Base-by-base conservation (phyloP, 2,888 invertebrate genomes). In the Apodemia zela region DNA sequence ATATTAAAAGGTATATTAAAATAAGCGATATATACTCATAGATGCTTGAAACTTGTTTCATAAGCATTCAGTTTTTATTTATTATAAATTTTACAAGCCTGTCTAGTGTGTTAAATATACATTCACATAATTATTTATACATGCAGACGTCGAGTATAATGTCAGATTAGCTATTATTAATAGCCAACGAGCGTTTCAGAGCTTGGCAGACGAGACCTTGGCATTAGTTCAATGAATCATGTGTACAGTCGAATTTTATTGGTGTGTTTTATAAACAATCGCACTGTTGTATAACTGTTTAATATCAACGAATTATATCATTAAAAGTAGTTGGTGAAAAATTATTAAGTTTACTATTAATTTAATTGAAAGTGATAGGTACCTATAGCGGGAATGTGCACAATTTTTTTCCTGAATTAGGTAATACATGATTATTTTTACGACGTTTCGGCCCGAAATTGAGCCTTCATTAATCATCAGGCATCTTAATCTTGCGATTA, bases 201-300 rank as follows among this genome's bases (percentile, higher is more conserved):
- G 17, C 42, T 60, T 60, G 60, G 60, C 45, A 60, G 60, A 38
- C 60, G 25, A 60, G 60, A 42, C 42, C 42, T 60, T 60, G 42
- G 60, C 60, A 45, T 42, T 45, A 25, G 60, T 38, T 51, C 35
- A 54, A 21, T 35, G 21, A 33, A 25, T 61, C 54, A 51, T 38
- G 11, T 35, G 35, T 25, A n/a, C n/a, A 18, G 13, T 15, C 35
- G 5, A 38, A 54, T 38, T 61, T 38, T 15, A 54, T 51, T 25
- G 21, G 18, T 54, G 8, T 47, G 47, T 47, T 47, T 47, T 47
- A 17, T 3, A n/a, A 47, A 47, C 47, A 47, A 47, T 47, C 8
- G 7, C 17, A 17, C 7, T 8, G 17, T 17, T 47, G 47, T 47
- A 47, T 47, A n/a, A 47, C 17, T 47, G 17, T 47, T 47, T 47